Evolutionary conservation across 2,888 invertebrate genomes (phyloP), one percentile per base, ranked within the genome.

Genomic region (Apamea monoglypha): DNA sequence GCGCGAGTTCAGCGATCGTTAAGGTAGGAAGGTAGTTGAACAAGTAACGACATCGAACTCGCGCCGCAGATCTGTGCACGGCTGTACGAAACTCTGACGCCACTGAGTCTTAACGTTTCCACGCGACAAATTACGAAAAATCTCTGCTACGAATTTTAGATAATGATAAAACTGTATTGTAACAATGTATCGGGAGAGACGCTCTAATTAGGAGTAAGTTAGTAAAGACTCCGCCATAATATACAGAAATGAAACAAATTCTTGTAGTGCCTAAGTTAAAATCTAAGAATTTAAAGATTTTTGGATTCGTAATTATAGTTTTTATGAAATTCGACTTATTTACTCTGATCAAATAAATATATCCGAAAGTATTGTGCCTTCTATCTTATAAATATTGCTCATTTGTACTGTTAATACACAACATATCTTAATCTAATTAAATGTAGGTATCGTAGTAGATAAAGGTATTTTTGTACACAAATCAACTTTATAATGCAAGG

Each of bases 61-160:
- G 87, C 88, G 90, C 88, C 89, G 80, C 90, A 87, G 91, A 90
- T 83, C 92, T 94, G 90, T 90, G 95, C 96, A 97, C 96, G 96
- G 96, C 96, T 95, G 91, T 94, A 93, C 96, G 96, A 96, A 96
- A 96, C 96, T 96, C 96, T 93, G 92, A 96, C 94, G 94, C 94
- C 95, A 92, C 95, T 93, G 91, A 83, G 69, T 74, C 84, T 81
- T 86, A 74, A 92, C 92, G 92, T 92, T 94, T 92, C 90, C 91
- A 90, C 84, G 91, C 91, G 91, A 93, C 90, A 92, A 93, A 91
- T 91, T 91, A 91, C 95, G 94, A 95, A 94, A 92, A 93, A 92
- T 87, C 84, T 90, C 90, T 94, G 89, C 90, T 90, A 93, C 95
- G 95, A 95, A 95, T 95, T 91, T 94, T 94, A 95, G 93, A 89